These are phyloP conservation scores for Troides aeacus DNA, from an alignment of 2,888 invertebrate genomes.

Conservation along the genomic window DNA sequence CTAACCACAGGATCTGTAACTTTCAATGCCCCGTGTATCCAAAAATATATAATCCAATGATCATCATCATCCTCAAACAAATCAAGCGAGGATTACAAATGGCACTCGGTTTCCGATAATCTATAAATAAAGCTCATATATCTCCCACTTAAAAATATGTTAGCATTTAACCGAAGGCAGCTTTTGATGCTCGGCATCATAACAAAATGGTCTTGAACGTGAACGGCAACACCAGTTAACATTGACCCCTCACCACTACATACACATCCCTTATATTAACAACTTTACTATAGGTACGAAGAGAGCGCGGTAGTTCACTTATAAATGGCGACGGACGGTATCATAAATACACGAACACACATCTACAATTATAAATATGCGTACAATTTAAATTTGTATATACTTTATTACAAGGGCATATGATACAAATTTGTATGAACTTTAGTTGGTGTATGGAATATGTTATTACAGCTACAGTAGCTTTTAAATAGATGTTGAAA, in stretches of 20 bases:
- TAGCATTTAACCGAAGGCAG: slow-evolving; percentile 56
- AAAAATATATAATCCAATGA: slow-evolving; percentile 38
- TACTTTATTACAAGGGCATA: slow-evolving; percentile 38
- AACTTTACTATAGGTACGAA: slow-evolving; percentile 27
- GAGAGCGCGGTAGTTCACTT: slow-evolving; percentile 42
- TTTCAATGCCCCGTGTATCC: neutral
- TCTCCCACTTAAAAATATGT: slow-evolving; percentile 71
- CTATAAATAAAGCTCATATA: slow-evolving; percentile 63
- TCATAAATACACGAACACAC: slow-evolving; percentile 64
- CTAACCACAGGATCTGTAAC: neutral
- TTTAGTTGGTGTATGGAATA: slow-evolving; percentile 23
- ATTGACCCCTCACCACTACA: slow-evolving; percentile 38
- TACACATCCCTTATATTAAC: slow-evolving; percentile 7
- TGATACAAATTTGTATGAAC: slow-evolving; percentile 41
- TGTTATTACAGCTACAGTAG: slow-evolving; percentile 45
- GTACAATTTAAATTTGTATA: slow-evolving; percentile 26
- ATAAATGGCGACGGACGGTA: slow-evolving; percentile 45
- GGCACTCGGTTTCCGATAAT: slow-evolving; percentile 66
- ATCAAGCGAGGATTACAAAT: slow-evolving; percentile 63
- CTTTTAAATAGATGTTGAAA: slow-evolving; percentile 79
- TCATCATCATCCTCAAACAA: slow-evolving; percentile 59
- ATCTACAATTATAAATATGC: slow-evolving; percentile 44
- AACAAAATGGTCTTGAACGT: slow-evolving; percentile 52
- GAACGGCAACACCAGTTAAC: slow-evolving; percentile 38
- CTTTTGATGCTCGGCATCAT: slow-evolving; percentile 56